Evolutionary conservation across 2,888 invertebrate species (phyloP).

Genomic region (Andrena trimmerana): DNA sequence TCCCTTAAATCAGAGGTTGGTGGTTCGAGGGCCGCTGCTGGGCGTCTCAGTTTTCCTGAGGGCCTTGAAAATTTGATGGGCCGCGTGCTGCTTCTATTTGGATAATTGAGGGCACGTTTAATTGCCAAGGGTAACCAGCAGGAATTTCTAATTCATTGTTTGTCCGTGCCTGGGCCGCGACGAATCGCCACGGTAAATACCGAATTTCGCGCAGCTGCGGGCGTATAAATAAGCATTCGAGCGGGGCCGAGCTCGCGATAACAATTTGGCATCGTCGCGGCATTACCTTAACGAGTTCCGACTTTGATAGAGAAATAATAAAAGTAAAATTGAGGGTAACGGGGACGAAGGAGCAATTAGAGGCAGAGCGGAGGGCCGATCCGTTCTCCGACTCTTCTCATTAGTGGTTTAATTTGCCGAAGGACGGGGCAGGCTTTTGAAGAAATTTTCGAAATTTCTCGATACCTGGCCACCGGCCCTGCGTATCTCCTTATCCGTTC

Average conservation of each 20-base stretch:
- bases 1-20: not conserved
- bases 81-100: slow-evolving; percentile 10
- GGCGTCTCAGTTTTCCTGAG: slow-evolving; percentile 9
- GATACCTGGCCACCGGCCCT: slow-evolving; percentile 11
- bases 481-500: slow-evolving; percentile 30
- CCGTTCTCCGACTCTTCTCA: slow-evolving; percentile 13
- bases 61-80: slow-evolving; percentile 23
- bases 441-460: slow-evolving; percentile 43
- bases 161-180: not conserved
- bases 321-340: slow-evolving; percentile 6
- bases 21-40: not conserved
- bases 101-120: slow-evolving; percentile 18
- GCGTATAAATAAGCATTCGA: not conserved
- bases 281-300: not conserved
- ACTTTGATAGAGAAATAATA: no score
- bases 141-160: slow-evolving; percentile 25
- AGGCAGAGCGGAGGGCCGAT: slow-evolving; percentile 27
- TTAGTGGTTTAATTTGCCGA: slow-evolving; percentile 50
- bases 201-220: not conserved
- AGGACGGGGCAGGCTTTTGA: not conserved
- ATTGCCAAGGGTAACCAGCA: not conserved
- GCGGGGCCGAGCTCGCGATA: not conserved
- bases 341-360: slow-evolving; percentile 34
- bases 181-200: not conserved
- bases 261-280: not conserved